Evolutionary conservation across 23 tunicate species (phyloP).

Genomic region (Diplosoma virens): DNA sequence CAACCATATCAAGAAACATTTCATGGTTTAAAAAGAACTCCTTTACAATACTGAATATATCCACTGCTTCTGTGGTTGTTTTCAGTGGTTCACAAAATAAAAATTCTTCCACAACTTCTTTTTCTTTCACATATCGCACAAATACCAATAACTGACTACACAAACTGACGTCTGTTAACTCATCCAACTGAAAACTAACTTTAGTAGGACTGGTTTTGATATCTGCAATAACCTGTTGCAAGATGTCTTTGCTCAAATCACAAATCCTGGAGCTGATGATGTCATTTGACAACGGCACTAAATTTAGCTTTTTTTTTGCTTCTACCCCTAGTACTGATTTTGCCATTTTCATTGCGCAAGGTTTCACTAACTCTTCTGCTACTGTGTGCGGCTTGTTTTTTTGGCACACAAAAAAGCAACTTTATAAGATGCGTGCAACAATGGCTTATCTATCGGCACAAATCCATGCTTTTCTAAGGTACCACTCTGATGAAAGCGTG

Average conservation of each 20-base stretch:
- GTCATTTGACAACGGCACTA: constrained; percentile 21
- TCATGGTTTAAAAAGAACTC: constrained; percentile 24
- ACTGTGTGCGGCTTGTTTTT: constrained; percentile 15
- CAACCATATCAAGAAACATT: constrained; percentile 18
- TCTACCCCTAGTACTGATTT: constrained; percentile 6
- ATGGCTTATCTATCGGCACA: constrained; percentile 25
- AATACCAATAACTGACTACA: constrained; percentile 23
- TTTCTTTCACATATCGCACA: constrained; percentile 25
- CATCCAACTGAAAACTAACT: constrained; percentile 32
- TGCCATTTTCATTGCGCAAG: constrained; percentile 25
- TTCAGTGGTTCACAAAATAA: constrained; percentile 17
- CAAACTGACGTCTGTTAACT: constrained; percentile 36
- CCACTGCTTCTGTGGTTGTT: constrained; percentile 19
- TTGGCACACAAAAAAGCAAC: constrained; percentile 23
- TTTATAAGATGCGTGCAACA: constrained; percentile 15
- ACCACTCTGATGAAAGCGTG: constrained; percentile 28
- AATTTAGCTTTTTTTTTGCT: constrained; percentile 12
- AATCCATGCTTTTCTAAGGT: constrained; percentile 18
- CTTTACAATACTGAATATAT: constrained; percentile 14
- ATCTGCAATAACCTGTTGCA: constrained; percentile 19
- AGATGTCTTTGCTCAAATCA: constrained; percentile 30
- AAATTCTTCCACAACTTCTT: constrained; percentile 29
- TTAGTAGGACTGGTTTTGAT: constrained; percentile 23
- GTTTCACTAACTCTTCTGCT: constrained; percentile 26
- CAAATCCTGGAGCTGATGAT: constrained; percentile 27